These are phyloP conservation scores for Aegotheles bennettii DNA, from an alignment of 2,113 vertebrate species.

Conservation along the genomic window DNA sequence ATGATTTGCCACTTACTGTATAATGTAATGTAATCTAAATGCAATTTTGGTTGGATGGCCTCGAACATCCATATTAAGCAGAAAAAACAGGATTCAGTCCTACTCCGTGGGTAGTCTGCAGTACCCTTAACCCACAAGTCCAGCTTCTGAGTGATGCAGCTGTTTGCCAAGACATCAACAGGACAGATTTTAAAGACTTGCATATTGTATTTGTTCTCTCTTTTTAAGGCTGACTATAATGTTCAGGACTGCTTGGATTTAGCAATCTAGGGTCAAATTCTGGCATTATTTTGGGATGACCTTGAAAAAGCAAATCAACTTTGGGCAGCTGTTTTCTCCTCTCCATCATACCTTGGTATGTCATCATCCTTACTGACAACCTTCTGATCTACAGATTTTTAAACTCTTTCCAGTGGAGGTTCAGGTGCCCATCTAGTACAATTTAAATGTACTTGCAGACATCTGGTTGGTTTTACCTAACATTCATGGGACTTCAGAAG, in stretches of 20 bases:
- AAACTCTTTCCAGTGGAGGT: neutral
- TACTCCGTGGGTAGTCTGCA: accelerated
- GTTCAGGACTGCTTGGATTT: accelerated
- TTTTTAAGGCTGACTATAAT: neutral
- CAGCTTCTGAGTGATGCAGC: accelerated
- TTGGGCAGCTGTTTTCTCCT: neutral
- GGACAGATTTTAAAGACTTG: neutral
- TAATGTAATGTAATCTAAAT: conserved; percentile 43
- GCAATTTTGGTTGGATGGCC: conserved; percentile 10
- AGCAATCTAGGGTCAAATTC: neutral
- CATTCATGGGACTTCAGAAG: neutral
- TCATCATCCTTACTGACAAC: neutral
- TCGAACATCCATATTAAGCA: neutral
- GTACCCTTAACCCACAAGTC: accelerated
- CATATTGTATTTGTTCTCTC: neutral
- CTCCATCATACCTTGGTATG: neutral
- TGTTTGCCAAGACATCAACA: neutral
- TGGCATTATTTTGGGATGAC: neutral
- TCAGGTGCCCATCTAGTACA: neutral
- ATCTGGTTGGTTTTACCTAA: neutral
- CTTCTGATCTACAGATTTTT: too few relatives aligned
- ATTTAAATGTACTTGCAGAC: too few relatives aligned
- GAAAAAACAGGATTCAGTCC: neutral
- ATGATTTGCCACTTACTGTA: conserved; percentile 38
- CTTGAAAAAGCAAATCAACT: neutral